These are phyloP conservation scores for Julus scanicus DNA, from an alignment of 2,888 invertebrate genomes.

Conservation along the genomic window DNA sequence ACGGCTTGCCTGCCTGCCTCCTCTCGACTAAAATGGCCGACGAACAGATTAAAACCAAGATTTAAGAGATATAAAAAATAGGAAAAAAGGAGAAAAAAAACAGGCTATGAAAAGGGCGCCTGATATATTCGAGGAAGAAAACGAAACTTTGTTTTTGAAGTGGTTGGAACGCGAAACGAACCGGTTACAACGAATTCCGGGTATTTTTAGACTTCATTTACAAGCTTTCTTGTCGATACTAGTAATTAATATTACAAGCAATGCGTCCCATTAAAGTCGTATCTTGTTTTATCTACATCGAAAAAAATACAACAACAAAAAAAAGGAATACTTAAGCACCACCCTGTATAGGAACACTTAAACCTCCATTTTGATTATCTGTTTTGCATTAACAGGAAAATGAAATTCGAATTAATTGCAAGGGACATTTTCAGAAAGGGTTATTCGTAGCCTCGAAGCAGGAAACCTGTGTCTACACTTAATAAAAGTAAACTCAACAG, in stretches of 20 bases:
- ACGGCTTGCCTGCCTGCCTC: neutral
- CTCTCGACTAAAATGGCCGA: conserved; percentile 6
- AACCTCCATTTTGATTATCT: too few species aligned
- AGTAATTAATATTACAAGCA: neutral
- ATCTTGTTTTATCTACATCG: neutral
- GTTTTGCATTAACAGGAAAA: too few species aligned
- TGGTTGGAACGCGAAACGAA: neutral
- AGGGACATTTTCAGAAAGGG: too few species aligned
- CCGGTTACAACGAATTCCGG: neutral
- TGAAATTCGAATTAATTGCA: too few species aligned
- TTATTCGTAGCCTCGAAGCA: too few species aligned
- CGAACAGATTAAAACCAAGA: neutral
- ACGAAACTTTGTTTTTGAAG: neutral
- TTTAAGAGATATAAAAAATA: neutral
- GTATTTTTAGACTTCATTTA: neutral
- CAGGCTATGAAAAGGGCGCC: neutral
- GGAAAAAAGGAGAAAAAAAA: neutral
- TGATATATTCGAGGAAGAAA: neutral
- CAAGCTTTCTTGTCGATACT: neutral
- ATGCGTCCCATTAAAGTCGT: neutral
- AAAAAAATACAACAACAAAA: too few species aligned
- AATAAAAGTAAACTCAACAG: too few species aligned
- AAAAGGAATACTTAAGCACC: too few species aligned
- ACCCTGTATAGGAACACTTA: too few species aligned
- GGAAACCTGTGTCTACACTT: too few species aligned